Conservation (phyloP, 2,888 invertebrate genomes). For the Parnassius mnemosyne region DNA sequence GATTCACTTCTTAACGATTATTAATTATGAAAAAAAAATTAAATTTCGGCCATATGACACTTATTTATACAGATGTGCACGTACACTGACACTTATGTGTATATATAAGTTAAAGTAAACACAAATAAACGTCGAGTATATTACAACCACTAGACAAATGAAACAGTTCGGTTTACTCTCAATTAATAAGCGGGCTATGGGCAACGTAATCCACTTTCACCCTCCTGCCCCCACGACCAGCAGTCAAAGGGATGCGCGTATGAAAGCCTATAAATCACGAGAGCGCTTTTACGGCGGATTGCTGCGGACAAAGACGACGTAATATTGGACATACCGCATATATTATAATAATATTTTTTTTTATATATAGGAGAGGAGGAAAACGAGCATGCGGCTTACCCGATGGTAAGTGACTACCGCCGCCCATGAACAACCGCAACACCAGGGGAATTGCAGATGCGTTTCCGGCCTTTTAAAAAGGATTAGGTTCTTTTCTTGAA, state of each 20-base stretch:
- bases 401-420: too few species aligned
- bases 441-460: too few species aligned
- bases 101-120: neutral
- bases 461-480: too few species aligned
- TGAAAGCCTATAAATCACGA: neutral
- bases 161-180: neutral
- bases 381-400: too few species aligned
- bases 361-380: too few species aligned
- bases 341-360: too few species aligned
- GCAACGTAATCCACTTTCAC: neutral
- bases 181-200: neutral
- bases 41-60: neutral
- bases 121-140: constrained; percentile 36
- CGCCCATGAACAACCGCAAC: too few species aligned
- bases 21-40: neutral
- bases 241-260: neutral
- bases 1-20: too few species aligned
- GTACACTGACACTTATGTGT: neutral
- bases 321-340: too few species aligned
- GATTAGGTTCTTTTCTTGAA: too few species aligned
- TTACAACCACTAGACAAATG: neutral
- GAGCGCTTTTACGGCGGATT: neutral
- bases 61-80: constrained; percentile 8
- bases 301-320: neutral
- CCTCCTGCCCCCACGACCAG: neutral